A percentile compares a stretch with the other conserved stretches of the same genome.
Evolutionary conservation across 2,113 vertebrate genomes (phyloP).

Genomic region (Hypocryptadius cinnamomeus): DNA sequence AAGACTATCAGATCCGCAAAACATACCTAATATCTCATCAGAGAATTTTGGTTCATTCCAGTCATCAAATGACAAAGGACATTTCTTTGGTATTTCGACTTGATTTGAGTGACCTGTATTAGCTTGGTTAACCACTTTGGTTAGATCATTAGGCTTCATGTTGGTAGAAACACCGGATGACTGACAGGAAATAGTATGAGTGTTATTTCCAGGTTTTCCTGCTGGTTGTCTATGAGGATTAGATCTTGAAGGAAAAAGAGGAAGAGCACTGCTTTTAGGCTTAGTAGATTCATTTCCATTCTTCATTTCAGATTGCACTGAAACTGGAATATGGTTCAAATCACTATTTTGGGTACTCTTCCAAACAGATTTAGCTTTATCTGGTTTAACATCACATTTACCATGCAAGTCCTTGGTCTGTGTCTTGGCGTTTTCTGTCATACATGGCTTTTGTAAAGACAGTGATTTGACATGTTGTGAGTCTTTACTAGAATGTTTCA

Average conservation of each 20-base stretch:
- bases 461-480: not conserved
- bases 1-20: conserved; percentile 65
- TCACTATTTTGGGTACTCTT: not conserved
- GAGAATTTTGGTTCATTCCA: conserved; percentile 70
- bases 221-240: not conserved
- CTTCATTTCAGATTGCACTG: not conserved
- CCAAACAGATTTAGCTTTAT: conserved; percentile 9
- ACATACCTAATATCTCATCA: conserved; percentile 64
- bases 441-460: not conserved
- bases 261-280: not conserved
- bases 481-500: not conserved
- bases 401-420: conserved; percentile 35
- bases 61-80: conserved; percentile 30
- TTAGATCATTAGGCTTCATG: not conserved
- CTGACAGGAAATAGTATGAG: not conserved
- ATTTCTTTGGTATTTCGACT: conserved; percentile 13
- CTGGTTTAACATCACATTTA: conserved; percentile 37
- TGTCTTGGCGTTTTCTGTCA: not conserved
- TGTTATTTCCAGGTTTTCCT: not conserved
- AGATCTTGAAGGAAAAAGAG: not conserved
- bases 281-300: not conserved
- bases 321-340: not conserved
- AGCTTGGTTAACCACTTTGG: not conserved
- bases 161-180: not conserved
- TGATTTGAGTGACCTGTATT: not conserved